Conservation (phyloP, 1,140 invertebrate species). For the Polypedilum vanderplanki region DNA sequence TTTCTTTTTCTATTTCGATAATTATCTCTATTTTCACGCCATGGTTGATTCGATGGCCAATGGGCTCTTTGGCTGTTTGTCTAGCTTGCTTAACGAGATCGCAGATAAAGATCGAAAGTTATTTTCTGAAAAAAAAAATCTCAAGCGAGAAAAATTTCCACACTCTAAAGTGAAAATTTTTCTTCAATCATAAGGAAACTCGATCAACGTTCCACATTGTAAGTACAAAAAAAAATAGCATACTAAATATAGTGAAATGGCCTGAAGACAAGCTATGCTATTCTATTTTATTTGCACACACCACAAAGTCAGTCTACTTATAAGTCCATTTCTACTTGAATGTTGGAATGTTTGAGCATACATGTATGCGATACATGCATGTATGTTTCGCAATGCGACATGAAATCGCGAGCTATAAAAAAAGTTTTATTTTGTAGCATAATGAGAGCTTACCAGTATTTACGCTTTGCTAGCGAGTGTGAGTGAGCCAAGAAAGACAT, state of each 20-base stretch:
- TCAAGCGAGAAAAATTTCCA: constrained; percentile 5
- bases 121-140: neutral
- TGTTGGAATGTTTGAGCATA: no score
- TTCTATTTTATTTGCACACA: neutral
- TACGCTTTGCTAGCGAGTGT: neutral
- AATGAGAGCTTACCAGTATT: neutral
- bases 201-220: constrained; percentile 1
- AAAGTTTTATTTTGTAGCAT: neutral
- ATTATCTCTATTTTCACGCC: neutral
- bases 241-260: neutral
- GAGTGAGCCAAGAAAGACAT: neutral
- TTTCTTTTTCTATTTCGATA: neutral
- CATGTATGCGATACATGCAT: neutral
- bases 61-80: neutral
- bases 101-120: neutral
- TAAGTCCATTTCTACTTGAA: neutral
- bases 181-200: neutral
- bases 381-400: constrained; percentile 10
- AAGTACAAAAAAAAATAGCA: neutral
- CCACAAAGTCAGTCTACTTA: constrained; percentile 10
- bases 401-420: neutral
- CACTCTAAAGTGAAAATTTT: neutral
- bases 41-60: neutral
- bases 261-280: neutral
- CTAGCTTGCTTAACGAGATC: neutral